Percentiles rank a stretch among this genome's conserved stretches.
Evolutionary conservation across 2,888 invertebrate species (phyloP).

Genomic region (Tillus elongatus): DNA sequence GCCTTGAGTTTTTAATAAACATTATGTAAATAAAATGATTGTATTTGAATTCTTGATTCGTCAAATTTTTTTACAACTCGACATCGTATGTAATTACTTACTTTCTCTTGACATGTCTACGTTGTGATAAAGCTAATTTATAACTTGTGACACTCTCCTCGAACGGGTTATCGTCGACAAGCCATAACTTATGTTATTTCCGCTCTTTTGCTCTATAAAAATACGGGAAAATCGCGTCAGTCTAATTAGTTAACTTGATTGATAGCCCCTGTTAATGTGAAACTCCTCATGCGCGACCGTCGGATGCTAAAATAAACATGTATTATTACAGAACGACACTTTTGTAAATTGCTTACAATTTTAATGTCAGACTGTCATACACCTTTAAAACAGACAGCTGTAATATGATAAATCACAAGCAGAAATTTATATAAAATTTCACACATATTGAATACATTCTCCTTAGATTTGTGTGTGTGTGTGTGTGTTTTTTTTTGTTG

Average conservation of each 20-base stretch:
- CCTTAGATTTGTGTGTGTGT: too few species aligned
- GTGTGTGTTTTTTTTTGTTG: too few species aligned
- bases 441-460: too few species aligned
- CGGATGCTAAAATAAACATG: conserved; percentile 2
- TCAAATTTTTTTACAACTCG: too few species aligned
- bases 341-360: too few species aligned
- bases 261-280: conserved; percentile 22
- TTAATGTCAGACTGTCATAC: too few species aligned
- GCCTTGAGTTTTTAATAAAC: too few species aligned
- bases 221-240: conserved; percentile 30
- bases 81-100: conserved; percentile 29
- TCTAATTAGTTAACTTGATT: conserved; percentile 30
- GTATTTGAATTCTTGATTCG: too few species aligned
- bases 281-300: conserved; percentile 21
- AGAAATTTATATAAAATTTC: too few species aligned
- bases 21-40: too few species aligned
- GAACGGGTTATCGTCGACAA: conserved; percentile 35
- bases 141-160: conserved; percentile 33
- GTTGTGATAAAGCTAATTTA: conserved; percentile 35
- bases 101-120: conserved; percentile 28
- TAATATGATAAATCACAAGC: too few species aligned
- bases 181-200: conserved; percentile 35
- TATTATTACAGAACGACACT: background rate
- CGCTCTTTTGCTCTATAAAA: conserved; percentile 29
- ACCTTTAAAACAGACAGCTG: too few species aligned